Evolutionary conservation across 1,140 invertebrate species (phyloP).

Genomic region (Bilobella aurantiaca): DNA sequence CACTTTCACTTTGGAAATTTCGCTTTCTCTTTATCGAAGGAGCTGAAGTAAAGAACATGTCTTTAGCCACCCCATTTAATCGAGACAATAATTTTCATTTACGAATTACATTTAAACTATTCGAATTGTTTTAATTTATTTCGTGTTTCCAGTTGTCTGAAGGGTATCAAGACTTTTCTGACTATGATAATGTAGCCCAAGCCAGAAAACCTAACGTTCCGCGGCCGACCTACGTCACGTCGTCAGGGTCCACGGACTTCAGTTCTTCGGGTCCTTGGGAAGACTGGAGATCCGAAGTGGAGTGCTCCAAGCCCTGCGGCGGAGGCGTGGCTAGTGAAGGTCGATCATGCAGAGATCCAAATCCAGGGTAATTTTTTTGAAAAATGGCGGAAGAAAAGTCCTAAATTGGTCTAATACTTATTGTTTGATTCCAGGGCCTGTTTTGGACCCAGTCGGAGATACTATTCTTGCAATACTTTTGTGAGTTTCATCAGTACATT

Average conservation of each 20-base stretch:
- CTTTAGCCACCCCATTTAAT: too few species aligned
- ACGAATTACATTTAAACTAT: neutral
- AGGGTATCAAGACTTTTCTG: neutral
- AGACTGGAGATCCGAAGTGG: neutral
- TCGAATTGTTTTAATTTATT: neutral
- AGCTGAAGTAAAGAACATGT: too few species aligned
- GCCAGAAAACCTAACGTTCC: neutral
- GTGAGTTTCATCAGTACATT: slow-evolving; percentile 26
- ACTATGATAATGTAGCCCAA: neutral
- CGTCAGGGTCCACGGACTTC: neutral
- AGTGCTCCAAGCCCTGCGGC: slow-evolving; percentile 13
- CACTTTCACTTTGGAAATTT: too few species aligned
- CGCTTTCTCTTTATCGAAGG: too few species aligned
- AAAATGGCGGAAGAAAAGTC: neutral
- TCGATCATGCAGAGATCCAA: neutral
- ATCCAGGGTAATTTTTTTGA: neutral
- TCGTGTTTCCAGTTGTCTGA: neutral
- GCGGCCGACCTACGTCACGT: neutral
- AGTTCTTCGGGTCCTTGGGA: slow-evolving; percentile 5
- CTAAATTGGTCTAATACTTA: neutral
- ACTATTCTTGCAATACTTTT: slow-evolving; percentile 31
- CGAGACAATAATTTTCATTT: neutral
- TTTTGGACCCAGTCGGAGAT: neutral
- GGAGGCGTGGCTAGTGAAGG: slow-evolving; percentile 18
- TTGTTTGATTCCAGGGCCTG: neutral